A percentile compares a stretch with the other conserved stretches of the same genome.
Conservation (phyloP, 2,888 invertebrate species). For the Yponomeuta malinellus region DNA sequence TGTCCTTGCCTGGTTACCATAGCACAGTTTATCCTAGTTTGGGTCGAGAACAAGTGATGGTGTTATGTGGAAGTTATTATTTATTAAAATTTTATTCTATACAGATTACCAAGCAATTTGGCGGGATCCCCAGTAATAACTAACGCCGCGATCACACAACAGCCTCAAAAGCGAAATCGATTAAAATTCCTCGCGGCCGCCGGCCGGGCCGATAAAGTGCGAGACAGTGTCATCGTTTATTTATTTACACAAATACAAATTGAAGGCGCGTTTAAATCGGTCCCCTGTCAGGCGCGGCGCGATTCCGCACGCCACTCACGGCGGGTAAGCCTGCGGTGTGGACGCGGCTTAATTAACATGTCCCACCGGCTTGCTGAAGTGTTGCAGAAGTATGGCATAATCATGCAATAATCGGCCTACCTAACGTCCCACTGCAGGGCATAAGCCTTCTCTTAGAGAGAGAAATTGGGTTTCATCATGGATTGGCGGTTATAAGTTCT, state of each 20-base stretch:
- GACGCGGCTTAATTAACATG: conserved; percentile 42
- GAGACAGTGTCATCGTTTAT: conserved; percentile 16
- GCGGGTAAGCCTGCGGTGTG: conserved; percentile 24
- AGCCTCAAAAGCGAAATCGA: conserved; percentile 1
- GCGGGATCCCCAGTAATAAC: neutral
- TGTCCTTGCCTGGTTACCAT: too few species aligned
- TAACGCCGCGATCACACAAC: neutral
- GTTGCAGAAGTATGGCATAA: neutral
- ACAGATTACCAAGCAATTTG: too few species aligned
- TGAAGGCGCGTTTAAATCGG: conserved; percentile 8
- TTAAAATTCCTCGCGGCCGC: conserved; percentile 11
- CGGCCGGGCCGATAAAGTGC: conserved; percentile 10
- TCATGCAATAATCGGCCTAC: neutral
- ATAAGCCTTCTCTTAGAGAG: neutral
- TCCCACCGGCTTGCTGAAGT: conserved; percentile 23
- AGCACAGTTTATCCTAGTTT: too few species aligned
- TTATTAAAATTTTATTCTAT: too few species aligned
- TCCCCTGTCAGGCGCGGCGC: conserved; percentile 20
- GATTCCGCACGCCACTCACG: conserved; percentile 27
- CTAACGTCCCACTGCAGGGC: conserved; percentile 15
- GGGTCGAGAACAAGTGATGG: too few species aligned
- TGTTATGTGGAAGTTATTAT: too few species aligned
- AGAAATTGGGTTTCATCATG: too few species aligned
- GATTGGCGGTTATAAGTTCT: too few species aligned
- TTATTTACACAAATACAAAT: conserved; percentile 17